Evolutionary conservation across 1,140 invertebrate species (phyloP), one percentile per base, ranked within the genome.

Genomic region (Solenopsis invicta): DNA sequence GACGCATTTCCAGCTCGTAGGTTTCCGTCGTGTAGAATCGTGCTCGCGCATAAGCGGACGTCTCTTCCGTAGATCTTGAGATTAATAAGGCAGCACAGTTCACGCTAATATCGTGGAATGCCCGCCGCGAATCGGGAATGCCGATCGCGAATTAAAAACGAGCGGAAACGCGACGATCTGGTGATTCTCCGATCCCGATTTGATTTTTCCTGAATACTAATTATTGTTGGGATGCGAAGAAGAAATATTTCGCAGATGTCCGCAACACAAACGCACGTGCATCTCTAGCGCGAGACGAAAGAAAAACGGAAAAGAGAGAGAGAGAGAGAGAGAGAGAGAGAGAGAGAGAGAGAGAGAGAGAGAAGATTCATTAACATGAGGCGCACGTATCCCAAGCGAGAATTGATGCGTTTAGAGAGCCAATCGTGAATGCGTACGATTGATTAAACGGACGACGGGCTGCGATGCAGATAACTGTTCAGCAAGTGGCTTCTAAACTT

Each of bases 341-440:
- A 45, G 52, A 24, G 6, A 21, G 48, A 41, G 12, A 21, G 21
- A 52, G 37, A 41, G 34, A 12, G 54, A 67, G 52, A 34, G 24
- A 41, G n/a, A 16, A 29, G 61, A 45, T 34, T 59, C 50, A 88
- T 91, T 90, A 89, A 69, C 85, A 91, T 89, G 86, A 72, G 59
- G 29, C 61, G 80, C 87, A 82, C 85, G 82, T 78, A 82, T 82
- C 29, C 50, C 64, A 69, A 52, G 59, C 66, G 52, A 72, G 72
- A 91, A 91, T 89, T 78, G 77, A 87, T 90, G 75, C 16, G 52
- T 21, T 64, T 41, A 48, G 56, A 61, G 74, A 78, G 18, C 61
- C 54, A 66, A 89, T 84, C 67, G 62, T 67, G 69, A 75, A 75
- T 24, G 75, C 61, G 48, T 52, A 64, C 52, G 74, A 87, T 88